phyloP scores from a whole-genome alignment of 2,888 invertebrate genomes.

The Dysmachus trigonus region DNA sequence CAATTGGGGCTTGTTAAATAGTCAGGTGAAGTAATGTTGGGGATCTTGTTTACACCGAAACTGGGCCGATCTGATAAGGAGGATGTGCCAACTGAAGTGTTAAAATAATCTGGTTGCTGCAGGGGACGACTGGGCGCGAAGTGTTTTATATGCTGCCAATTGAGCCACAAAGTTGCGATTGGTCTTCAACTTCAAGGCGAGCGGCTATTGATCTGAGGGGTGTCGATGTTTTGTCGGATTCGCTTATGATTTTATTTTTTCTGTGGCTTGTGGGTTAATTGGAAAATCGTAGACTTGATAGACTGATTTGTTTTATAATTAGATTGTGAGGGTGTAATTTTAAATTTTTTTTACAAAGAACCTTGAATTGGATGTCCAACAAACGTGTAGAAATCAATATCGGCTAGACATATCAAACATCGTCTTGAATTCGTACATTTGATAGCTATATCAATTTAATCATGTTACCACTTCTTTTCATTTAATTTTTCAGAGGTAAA shows the following conservation, averaged over 20 bases:
- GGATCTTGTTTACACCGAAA: not conserved
- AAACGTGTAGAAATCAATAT: not conserved
- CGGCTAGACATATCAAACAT: not conserved
- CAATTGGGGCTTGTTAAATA: not conserved
- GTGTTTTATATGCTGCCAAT: not conserved
- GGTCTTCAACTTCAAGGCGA: not conserved
- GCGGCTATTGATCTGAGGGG: not conserved
- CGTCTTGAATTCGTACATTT: not conserved
- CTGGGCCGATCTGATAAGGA: slow-evolving; percentile 25
- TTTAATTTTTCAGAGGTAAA: too few species aligned
- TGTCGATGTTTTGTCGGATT: not conserved
- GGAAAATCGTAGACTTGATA: not conserved
- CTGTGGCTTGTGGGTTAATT: not conserved
- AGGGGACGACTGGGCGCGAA: not conserved
- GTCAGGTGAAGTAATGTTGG: not conserved
- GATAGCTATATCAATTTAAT: not conserved
- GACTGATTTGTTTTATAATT: not conserved
- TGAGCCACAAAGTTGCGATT: not conserved
- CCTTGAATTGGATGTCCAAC: not conserved
- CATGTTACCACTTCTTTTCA: too few species aligned
- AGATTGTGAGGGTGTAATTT: not conserved
- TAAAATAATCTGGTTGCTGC: not conserved
- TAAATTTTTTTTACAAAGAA: not conserved
- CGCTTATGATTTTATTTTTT: not conserved
- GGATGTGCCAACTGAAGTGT: slow-evolving; percentile 19